Evolutionary conservation across 2,888 invertebrate species (phyloP).

Genomic region (Apodemia hepburni): DNA sequence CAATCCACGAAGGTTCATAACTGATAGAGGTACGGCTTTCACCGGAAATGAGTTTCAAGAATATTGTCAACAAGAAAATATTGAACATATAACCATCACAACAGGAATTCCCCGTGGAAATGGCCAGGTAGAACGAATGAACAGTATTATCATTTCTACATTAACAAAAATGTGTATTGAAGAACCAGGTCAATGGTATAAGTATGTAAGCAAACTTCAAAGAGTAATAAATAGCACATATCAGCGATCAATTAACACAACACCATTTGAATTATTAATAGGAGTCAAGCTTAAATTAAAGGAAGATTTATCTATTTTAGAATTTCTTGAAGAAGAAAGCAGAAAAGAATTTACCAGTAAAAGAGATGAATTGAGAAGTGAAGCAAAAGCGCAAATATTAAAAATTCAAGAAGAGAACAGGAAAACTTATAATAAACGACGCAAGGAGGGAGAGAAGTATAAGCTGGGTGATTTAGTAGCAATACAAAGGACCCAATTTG

Average conservation of each 20-base stretch:
- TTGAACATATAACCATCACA: no score
- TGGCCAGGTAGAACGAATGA: conserved; percentile 37
- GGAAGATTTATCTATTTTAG: conserved; percentile 32
- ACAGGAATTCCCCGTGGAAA: neutral
- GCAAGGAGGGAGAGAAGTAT: conserved; percentile 20
- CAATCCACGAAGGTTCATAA: no score
- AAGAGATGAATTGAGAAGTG: conserved; percentile 36
- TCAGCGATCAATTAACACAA: no score
- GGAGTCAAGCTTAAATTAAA: conserved; percentile 29
- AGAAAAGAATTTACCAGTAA: conserved; percentile 32
- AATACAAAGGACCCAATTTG: neutral
- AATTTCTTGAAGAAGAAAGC: conserved; percentile 36
- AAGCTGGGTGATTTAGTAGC: no score
- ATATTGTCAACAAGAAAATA: conserved; percentile 35
- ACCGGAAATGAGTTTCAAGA: conserved; percentile 36
- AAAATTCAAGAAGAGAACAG: conserved; percentile 31
- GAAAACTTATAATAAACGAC: conserved; percentile 24
- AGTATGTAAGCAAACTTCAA: conserved; percentile 28
- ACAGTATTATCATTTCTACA: conserved; percentile 30
- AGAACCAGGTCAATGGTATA: conserved; percentile 21
- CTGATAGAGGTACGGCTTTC: no score
- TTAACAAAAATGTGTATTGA: conserved; percentile 27
- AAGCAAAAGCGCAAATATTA: conserved; percentile 16
- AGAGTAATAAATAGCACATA: conserved; percentile 6
- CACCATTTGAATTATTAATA: conserved; percentile 19